Evolutionary conservation across 2,113 vertebrate species (phyloP).

Genomic region (Arizona elegans): DNA sequence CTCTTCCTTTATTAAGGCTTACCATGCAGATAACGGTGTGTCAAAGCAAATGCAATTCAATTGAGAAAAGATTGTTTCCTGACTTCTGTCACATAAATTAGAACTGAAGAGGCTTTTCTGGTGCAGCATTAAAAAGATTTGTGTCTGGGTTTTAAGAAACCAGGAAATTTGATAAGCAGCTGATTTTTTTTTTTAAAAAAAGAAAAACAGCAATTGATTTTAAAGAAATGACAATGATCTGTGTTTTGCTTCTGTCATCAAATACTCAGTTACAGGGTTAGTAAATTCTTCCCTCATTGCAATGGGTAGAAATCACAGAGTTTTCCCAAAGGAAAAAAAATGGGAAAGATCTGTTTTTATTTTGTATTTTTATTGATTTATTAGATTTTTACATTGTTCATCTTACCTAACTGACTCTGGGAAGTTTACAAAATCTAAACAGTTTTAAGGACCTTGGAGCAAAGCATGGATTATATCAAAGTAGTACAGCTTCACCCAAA

Average conservation of each 20-base stretch:
- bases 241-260: constrained; percentile 18
- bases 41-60: constrained; percentile 9
- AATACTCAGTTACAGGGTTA: not conserved
- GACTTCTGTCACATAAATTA: constrained; percentile 27
- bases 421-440: not conserved
- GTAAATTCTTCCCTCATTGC: not conserved
- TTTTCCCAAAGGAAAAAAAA: not conserved
- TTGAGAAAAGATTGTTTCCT: constrained; percentile 19
- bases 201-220: constrained; percentile 16
- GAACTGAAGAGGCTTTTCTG: constrained; percentile 23
- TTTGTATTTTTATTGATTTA: no score
- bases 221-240: not conserved
- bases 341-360: not conserved
- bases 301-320: not conserved
- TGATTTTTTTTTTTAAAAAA: not conserved
- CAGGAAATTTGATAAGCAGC: not conserved
- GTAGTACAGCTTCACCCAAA: not conserved
- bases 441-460: not conserved
- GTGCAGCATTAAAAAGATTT: constrained; percentile 22
- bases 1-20: constrained; percentile 38
- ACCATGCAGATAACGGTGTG: not conserved
- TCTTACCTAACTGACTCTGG: no score
- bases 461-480: not conserved
- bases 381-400: no score
- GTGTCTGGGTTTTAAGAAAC: not conserved